Evolutionary conservation across 1,140 invertebrate genomes (phyloP).

Genomic region (Lepidotrigona ventralis): DNA sequence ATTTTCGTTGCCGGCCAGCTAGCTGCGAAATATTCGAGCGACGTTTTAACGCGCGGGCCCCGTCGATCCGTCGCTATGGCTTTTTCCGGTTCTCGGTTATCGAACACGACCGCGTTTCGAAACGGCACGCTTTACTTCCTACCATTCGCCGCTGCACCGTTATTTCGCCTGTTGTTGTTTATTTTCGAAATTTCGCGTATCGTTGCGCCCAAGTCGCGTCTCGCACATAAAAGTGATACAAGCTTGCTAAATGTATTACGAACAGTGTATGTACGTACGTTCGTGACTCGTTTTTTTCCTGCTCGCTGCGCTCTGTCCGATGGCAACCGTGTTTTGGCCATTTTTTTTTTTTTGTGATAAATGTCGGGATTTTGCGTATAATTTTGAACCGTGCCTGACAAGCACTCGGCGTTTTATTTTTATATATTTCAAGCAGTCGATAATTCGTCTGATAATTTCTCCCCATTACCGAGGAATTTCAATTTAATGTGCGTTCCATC

Average conservation of each 20-base stretch:
- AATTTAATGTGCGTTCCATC: too few species aligned
- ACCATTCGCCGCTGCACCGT: not conserved
- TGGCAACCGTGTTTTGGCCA: not conserved
- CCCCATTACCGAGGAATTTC: too few species aligned
- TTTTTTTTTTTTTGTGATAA: not conserved
- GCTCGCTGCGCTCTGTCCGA: not conserved
- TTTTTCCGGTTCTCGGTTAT: constrained; percentile 13
- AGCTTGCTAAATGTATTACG: not conserved
- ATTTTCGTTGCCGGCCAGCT: constrained; percentile 12
- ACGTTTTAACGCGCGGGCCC: not conserved
- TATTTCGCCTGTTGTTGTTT: not conserved
- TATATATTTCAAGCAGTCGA: too few species aligned
- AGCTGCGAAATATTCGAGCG: not conserved
- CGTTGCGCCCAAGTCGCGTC: not conserved
- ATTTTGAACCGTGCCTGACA: not conserved
- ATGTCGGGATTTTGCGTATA: not conserved
- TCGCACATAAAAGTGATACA: not conserved
- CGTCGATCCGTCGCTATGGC: not conserved
- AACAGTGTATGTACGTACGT: not conserved
- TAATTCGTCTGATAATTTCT: too few species aligned
- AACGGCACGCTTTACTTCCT: not conserved
- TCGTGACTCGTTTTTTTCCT: not conserved
- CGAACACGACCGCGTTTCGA: not conserved
- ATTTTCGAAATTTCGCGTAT: constrained; percentile 4
- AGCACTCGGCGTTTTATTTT: not conserved